Base-by-base conservation (phyloP, 2,113 vertebrate species). In the Triplophysa tibetana region DNA sequence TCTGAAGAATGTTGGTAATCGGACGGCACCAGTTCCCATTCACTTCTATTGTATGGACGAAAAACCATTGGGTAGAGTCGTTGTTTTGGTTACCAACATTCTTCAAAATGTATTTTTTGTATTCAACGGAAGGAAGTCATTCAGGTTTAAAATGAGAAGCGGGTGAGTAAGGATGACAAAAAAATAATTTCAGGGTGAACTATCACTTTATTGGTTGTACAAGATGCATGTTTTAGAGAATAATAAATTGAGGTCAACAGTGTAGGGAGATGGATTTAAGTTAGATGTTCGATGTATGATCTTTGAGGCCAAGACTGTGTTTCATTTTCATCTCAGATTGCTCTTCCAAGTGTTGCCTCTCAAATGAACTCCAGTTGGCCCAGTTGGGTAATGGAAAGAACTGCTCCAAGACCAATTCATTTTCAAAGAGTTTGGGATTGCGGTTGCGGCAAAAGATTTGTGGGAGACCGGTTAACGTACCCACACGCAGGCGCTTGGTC, bases 311-410 rank as follows among this genome's bases (percentile, higher is more conserved):
- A 24, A 26, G 24, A 70, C 33, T 56, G 68, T 24, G 26, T 54
- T 54, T 54, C 4, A 58, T 72, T 21, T 38, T 29, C 26, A 72
- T 54, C 52, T 70, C 10, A 13, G 23, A 54, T 58, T 24, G 41
- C 43, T n/a, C n/a, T 68, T 38, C 69, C 56, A 72, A 72, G 29
- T 1, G 6, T 38, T 33, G 26, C 56, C 26, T 70, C 24, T 24
- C 45, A 70, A 70, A 56, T 70, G 54, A 70, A 54, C 68, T 72
- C 19, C 50, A 58, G 29, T 73, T 73, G n/a, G n/a, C 56, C 19
- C 50, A 72, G 52, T 73, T 73, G n/a, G n/a, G 54, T 60, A 73
- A 60, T 60, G 70, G 70, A 61, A 61, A 58, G 56, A 73, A 73
- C 54, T 3, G n/a, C 54, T 61, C 21, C 19, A 74, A 41, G n/a